Conservation (phyloP, 2,888 invertebrate species). For the Eudemis profundana region DNA sequence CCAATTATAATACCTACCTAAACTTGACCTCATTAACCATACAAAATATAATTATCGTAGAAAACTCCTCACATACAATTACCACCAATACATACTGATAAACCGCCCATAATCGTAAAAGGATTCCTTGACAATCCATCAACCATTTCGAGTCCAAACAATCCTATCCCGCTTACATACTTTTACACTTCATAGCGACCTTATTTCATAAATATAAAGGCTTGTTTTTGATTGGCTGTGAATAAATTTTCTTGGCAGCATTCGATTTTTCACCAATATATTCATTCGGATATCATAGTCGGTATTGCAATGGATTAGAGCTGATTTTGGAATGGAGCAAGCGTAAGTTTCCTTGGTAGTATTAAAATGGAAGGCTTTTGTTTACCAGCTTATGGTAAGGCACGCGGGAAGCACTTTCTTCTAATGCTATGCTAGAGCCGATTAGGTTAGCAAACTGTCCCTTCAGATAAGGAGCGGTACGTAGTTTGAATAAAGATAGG, state of each 20-base stretch:
- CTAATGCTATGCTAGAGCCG: constrained; percentile 6
- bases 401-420: constrained; percentile 18
- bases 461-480: constrained; percentile 13
- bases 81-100: constrained; percentile 28
- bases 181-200: background rate
- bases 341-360: background rate
- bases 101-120: constrained; percentile 20
- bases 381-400: constrained; percentile 14
- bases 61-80: constrained; percentile 19
- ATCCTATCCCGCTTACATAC: background rate
- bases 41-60: constrained; percentile 12
- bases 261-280: background rate
- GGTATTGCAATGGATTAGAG: background rate
- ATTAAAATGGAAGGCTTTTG: constrained; percentile 10
- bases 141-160: constrained; percentile 5
- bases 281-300: background rate
- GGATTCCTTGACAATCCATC: constrained; percentile 21
- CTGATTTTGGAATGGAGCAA: background rate
- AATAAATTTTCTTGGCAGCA: background rate
- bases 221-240: background rate
- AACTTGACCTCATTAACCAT: constrained; percentile 2
- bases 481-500: constrained; percentile 18
- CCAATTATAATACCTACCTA: background rate
- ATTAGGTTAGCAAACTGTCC: constrained; percentile 20
- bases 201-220: background rate